A percentile compares a stretch with the other conserved stretches of the same genome.
phyloP scores from a whole-genome alignment of 1,140 invertebrate species.

The Physella acuta region DNA sequence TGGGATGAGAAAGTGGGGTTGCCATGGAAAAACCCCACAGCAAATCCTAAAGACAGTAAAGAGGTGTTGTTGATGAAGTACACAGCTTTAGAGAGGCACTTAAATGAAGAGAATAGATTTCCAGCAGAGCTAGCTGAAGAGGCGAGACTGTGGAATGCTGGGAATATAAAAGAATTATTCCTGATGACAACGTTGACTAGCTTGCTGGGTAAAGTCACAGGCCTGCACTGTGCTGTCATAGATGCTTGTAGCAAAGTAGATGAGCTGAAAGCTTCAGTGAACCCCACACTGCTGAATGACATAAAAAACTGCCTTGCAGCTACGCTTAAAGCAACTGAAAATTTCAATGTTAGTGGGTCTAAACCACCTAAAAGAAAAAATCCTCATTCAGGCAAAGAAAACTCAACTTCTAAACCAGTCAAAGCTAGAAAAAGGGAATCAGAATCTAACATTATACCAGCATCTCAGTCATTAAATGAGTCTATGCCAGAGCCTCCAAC shows the following conservation, averaged over 20 bases:
- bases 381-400: too few species aligned
- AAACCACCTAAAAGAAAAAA: too few species aligned
- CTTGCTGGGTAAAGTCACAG: conserved; percentile 23
- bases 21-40: conserved; percentile 31
- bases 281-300: background rate
- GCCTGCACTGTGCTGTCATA: conserved; percentile 6
- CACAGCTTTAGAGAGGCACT: conserved; percentile 24
- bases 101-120: conserved; percentile 17
- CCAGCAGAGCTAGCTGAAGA: conserved; percentile 27
- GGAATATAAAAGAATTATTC: conserved; percentile 18
- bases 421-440: too few species aligned
- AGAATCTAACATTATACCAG: too few species aligned
- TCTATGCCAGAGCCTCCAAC: too few species aligned
- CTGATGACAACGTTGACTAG: conserved; percentile 23
- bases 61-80: conserved; percentile 27
- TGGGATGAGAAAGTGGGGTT: conserved; percentile 15
- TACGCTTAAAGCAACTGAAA: conserved; percentile 1
- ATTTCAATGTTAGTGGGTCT: too few species aligned
- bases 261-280: conserved; percentile 15
- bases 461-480: too few species aligned
- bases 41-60: conserved; percentile 30
- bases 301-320: background rate
- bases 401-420: too few species aligned
- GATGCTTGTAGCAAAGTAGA: conserved; percentile 21
- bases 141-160: conserved; percentile 24